phyloP scores from a whole-genome alignment of 2,113 vertebrate species.

The Mirounga angustirostris region DNA sequence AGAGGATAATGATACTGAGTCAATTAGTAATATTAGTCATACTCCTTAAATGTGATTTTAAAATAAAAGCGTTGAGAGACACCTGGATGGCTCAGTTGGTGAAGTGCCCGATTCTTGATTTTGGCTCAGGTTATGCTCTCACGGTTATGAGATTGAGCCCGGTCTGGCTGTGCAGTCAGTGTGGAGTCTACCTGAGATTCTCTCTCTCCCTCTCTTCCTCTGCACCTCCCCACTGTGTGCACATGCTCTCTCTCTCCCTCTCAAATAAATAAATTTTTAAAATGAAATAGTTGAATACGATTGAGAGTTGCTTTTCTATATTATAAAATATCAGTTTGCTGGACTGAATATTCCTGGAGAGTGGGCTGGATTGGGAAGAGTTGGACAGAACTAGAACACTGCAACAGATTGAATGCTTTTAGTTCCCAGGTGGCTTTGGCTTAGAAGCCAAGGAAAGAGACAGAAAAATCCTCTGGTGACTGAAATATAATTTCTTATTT shows the following conservation, averaged over 20 bases:
- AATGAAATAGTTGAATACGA: background rate
- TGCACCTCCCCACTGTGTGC: background rate
- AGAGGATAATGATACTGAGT: background rate
- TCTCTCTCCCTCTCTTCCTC: background rate
- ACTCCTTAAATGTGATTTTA: background rate
- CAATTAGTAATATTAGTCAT: background rate
- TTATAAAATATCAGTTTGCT: background rate
- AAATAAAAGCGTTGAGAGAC: background rate
- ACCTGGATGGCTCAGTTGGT: background rate
- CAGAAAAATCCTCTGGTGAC: background rate
- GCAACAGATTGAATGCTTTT: background rate
- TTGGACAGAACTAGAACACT: conserved; percentile 11
- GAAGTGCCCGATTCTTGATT: background rate
- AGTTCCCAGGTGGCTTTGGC: background rate
- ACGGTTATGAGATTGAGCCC: background rate
- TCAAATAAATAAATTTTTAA: background rate
- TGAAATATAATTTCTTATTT: conserved; percentile 46
- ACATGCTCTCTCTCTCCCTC: background rate
- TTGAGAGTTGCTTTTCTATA: background rate
- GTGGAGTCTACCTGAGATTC: background rate
- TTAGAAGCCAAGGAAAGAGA: conserved; percentile 52
- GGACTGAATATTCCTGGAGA: background rate
- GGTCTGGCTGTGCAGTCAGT: background rate
- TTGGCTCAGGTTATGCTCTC: background rate
- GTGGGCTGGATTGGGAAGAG: background rate